Percentiles rank a stretch among this genome's conserved stretches.
Conservation (phyloP, 2,888 invertebrate genomes). For the Apeira syringaria region DNA sequence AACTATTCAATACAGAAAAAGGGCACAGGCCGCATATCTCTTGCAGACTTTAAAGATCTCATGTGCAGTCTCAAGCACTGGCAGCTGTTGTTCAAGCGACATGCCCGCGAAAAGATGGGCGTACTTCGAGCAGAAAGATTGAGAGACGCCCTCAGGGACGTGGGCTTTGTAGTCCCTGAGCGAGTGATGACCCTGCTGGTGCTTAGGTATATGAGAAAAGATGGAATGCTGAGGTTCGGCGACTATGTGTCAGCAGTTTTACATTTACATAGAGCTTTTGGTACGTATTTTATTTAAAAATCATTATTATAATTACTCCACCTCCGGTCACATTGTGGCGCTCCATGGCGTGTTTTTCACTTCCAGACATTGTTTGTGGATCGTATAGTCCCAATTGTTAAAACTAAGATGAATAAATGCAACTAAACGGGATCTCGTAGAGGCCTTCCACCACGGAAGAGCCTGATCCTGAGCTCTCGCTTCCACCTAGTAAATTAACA, state of each 20-base stretch:
- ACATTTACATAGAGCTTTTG: slow-evolving; percentile 94
- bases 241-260: slow-evolving; percentile 96
- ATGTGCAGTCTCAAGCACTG: slow-evolving; percentile 96
- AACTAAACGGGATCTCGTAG: too few species aligned
- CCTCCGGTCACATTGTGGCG: too few species aligned
- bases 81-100: slow-evolving; percentile 94
- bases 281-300: too few species aligned
- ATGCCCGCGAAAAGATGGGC: slow-evolving; percentile 95
- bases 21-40: slow-evolving; percentile 91
- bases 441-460: too few species aligned
- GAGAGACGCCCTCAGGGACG: slow-evolving; percentile 92
- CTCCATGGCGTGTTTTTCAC: too few species aligned
- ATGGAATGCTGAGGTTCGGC: slow-evolving; percentile 95
- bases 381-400: too few species aligned
- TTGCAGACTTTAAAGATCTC: slow-evolving; percentile 94
- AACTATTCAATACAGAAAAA: slow-evolving; percentile 78
- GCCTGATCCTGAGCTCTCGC: too few species aligned
- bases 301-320: too few species aligned
- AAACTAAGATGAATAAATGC: too few species aligned
- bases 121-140: slow-evolving; percentile 93
- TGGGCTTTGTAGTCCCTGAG: slow-evolving; percentile 94
- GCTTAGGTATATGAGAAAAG: slow-evolving; percentile 95
- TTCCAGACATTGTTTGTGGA: too few species aligned
- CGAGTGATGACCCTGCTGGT: slow-evolving; percentile 92
- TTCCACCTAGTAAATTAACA: too few species aligned